Conservation (phyloP, 2,888 invertebrate species). For the Ectobius pallidus region DNA sequence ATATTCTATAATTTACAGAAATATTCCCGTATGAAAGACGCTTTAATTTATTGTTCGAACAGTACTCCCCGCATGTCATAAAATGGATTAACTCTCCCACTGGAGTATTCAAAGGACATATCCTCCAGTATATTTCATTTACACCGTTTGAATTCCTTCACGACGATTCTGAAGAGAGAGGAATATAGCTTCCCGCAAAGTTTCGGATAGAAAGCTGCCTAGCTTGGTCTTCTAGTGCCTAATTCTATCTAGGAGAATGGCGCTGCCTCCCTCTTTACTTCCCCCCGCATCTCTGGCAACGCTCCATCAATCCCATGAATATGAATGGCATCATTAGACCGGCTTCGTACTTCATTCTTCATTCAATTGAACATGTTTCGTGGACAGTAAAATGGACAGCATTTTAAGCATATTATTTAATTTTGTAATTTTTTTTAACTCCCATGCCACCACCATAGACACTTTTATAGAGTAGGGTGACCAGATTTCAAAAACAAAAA, state of each 20-base stretch:
- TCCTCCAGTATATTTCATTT: slow-evolving; percentile 7
- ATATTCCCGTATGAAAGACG: no score
- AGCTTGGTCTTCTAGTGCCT: not conserved
- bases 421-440: no score
- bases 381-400: slow-evolving; percentile 19
- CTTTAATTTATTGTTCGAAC: no score
- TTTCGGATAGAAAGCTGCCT: not conserved
- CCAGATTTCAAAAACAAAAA: no score
- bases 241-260: slow-evolving; percentile 1
- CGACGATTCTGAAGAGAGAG: not conserved
- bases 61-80: no score
- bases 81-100: not conserved
- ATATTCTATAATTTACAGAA: no score
- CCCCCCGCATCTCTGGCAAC: slow-evolving; percentile 20
- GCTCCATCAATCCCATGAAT: slow-evolving; percentile 40
- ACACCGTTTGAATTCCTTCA: slow-evolving; percentile 19
- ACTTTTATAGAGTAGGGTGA: no score
- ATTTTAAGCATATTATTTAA: no score
- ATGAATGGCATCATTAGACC: slow-evolving; percentile 39
- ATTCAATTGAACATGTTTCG: slow-evolving; percentile 38
- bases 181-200: not conserved
- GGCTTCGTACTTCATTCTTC: slow-evolving; percentile 26
- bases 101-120: slow-evolving; percentile 5
- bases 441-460: no score
- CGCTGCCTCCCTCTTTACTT: not conserved